Evolutionary conservation across 2,888 invertebrate species (phyloP).

Genomic region (Microctonus aethiopoides): DNA sequence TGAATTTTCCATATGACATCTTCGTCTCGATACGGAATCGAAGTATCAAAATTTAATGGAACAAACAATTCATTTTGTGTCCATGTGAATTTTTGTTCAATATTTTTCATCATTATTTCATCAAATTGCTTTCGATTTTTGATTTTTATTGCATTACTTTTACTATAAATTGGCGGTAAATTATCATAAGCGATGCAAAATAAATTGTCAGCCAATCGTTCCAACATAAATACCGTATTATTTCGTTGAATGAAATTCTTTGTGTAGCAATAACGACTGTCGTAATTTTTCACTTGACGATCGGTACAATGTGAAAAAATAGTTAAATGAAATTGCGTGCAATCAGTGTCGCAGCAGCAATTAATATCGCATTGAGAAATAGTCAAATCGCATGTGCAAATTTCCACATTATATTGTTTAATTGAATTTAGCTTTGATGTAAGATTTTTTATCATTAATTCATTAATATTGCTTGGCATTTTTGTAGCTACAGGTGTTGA

Average conservation of each 20-base stretch:
- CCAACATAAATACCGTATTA: slow-evolving; percentile 67
- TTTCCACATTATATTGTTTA: slow-evolving; percentile 54
- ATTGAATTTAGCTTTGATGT: slow-evolving; percentile 23
- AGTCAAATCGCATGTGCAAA: slow-evolving; percentile 73
- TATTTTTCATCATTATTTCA: slow-evolving; percentile 12
- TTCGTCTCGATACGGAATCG: slow-evolving; percentile 50
- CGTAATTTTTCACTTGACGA: slow-evolving; percentile 56
- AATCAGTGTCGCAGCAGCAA: slow-evolving; percentile 87
- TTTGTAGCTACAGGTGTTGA: background rate
- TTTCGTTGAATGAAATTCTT: slow-evolving; percentile 70
- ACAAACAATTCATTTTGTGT: slow-evolving; percentile 35
- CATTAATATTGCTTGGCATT: background rate
- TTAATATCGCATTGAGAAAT: slow-evolving; percentile 79
- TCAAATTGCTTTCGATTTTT: slow-evolving; percentile 47
- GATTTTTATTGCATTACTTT: slow-evolving; percentile 49
- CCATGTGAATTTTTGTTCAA: slow-evolving; percentile 49
- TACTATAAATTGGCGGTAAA: slow-evolving; percentile 65
- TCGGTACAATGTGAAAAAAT: slow-evolving; percentile 74
- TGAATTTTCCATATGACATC: slow-evolving; percentile 54
- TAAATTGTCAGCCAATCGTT: slow-evolving; percentile 67
- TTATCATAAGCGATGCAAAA: slow-evolving; percentile 74
- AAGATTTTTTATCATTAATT: slow-evolving; percentile 10
- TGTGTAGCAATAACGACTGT: slow-evolving; percentile 69
- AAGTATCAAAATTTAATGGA: slow-evolving; percentile 45
- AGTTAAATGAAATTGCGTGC: slow-evolving; percentile 71